Percentiles rank a stretch among this genome's conserved stretches.
phyloP scores from a whole-genome alignment of 1,140 invertebrate genomes.

The Heliconius hermathena region DNA sequence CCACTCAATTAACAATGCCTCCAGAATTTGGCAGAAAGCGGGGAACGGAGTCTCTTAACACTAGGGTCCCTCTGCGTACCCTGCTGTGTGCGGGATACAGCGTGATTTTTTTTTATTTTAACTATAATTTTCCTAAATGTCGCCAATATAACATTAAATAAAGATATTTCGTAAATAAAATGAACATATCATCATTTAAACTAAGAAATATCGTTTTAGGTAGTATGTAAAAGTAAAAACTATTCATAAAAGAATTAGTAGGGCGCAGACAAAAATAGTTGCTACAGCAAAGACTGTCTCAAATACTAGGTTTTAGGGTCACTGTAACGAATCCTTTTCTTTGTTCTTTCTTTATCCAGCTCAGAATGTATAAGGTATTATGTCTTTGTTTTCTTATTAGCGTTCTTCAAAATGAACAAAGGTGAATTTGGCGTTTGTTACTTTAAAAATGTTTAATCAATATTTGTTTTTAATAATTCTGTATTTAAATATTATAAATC shows the following conservation, averaged over 20 bases:
- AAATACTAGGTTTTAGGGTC: slow-evolving; percentile 14
- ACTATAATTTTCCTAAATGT: background rate
- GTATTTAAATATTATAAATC: too few relatives aligned
- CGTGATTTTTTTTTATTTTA: too few relatives aligned
- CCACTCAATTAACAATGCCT: too few relatives aligned
- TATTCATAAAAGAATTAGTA: slow-evolving; percentile 8
- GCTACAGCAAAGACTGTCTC: background rate
- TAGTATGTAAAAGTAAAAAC: background rate
- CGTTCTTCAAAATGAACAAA: background rate
- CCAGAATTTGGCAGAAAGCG: too few relatives aligned
- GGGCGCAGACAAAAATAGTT: slow-evolving; percentile 8
- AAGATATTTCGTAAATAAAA: background rate
- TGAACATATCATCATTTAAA: background rate
- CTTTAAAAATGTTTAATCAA: too few relatives aligned
- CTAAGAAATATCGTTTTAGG: background rate
- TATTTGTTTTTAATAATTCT: too few relatives aligned
- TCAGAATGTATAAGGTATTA: background rate
- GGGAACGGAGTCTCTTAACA: too few relatives aligned
- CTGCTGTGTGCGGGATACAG: too few relatives aligned
- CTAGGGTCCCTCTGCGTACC: too few relatives aligned
- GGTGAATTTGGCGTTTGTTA: too few relatives aligned
- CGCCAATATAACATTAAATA: background rate
- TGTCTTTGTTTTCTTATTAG: background rate
- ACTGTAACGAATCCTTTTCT: slow-evolving; percentile 9
- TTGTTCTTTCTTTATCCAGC: slow-evolving; percentile 3